Evolutionary conservation across 2,797 vertebrate genomes (phyloP).

Genomic region (Acipenser oxyrinchus): DNA sequence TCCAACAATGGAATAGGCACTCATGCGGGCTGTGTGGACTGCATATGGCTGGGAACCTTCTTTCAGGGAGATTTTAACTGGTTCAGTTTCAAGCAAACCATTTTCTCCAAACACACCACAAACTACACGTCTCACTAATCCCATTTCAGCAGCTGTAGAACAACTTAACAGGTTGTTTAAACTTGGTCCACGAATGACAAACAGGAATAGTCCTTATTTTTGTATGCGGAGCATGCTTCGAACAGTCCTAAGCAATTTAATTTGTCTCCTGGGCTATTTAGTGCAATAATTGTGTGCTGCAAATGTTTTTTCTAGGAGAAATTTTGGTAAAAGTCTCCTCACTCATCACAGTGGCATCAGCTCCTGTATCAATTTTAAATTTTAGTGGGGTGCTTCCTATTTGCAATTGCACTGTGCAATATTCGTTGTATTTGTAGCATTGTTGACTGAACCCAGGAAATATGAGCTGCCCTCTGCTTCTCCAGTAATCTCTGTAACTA

Average conservation of each 20-base stretch:
- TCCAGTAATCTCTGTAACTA: too few species aligned
- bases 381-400: not conserved
- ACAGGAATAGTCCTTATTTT: conserved; percentile 2
- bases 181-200: not conserved
- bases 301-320: too few species aligned
- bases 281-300: not conserved
- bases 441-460: not conserved
- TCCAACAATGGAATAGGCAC: conserved; percentile 7
- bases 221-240: not conserved
- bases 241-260: not conserved
- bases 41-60: conserved; percentile 11
- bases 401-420: not conserved
- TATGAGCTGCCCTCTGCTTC: too few species aligned
- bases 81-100: conserved; percentile 2
- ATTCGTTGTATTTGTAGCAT: not conserved
- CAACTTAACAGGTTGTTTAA: conserved; percentile 1
- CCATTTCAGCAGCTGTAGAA: conserved; percentile 1
- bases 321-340: conserved; percentile 3
- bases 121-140: conserved; percentile 10
- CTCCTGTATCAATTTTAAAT: conserved; percentile 13
- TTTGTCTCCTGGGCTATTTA: conserved; percentile 10
- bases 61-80: conserved; percentile 13
- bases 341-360: not conserved
- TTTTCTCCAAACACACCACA: conserved; percentile 7
- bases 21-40: conserved; percentile 3